Evolutionary conservation across 2,113 vertebrate species (phyloP).

Genomic region (Rhinolophus ferrumequinum): DNA sequence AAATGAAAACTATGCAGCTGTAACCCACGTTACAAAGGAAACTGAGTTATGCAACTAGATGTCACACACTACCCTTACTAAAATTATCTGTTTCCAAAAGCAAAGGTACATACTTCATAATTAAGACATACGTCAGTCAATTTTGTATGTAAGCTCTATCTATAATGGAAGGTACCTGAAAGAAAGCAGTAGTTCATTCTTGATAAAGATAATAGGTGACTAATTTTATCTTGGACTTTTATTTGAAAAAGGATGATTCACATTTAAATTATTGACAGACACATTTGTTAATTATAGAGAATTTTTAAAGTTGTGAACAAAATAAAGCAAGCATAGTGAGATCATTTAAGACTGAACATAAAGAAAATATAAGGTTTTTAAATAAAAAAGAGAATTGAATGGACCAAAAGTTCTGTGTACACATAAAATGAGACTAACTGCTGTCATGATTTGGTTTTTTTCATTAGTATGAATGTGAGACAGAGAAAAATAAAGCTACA

Average conservation of each 20-base stretch:
- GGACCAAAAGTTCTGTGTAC: background rate
- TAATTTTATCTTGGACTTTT: background rate
- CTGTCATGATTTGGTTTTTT: background rate
- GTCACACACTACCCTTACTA: background rate
- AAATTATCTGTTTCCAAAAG: background rate
- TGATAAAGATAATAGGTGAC: background rate
- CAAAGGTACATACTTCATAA: background rate
- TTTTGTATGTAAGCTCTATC: background rate
- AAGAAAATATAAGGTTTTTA: background rate
- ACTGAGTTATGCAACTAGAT: background rate
- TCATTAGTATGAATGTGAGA: background rate
- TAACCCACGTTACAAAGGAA: background rate
- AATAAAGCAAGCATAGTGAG: constrained; percentile 17
- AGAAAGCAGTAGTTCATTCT: background rate
- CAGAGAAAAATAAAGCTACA: background rate
- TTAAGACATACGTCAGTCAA: background rate
- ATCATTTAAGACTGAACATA: background rate
- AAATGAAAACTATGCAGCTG: background rate
- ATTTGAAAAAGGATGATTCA: background rate
- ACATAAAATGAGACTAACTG: background rate
- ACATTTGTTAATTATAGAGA: background rate
- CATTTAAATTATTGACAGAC: background rate
- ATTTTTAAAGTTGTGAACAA: background rate
- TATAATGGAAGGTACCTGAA: background rate
- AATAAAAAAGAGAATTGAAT: background rate